These are phyloP conservation scores for Lysandra bellargus DNA, from an alignment of 2,888 invertebrate species.

Conservation along the genomic window DNA sequence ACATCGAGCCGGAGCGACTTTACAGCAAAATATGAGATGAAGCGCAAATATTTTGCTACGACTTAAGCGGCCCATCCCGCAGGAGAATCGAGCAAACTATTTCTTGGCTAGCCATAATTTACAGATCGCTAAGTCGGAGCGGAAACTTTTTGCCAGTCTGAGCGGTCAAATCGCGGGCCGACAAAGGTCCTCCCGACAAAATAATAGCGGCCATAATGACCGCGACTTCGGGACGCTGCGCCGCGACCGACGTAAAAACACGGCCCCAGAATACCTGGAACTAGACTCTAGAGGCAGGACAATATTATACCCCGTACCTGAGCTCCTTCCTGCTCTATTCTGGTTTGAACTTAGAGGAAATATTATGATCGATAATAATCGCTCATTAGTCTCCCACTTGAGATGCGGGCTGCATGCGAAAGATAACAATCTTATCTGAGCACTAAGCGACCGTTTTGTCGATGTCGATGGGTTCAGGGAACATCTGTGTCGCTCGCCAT, in stretches of 20 bases:
- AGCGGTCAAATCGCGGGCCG: background rate
- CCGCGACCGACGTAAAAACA: background rate
- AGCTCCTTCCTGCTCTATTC: background rate
- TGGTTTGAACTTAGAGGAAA: conserved; percentile 2
- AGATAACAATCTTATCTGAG: background rate
- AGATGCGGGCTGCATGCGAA: background rate
- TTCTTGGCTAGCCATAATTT: conserved; percentile 12
- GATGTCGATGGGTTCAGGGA: conserved; percentile 6
- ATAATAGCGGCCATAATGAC: conserved; percentile 10
- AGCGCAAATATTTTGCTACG: background rate
- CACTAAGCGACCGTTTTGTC: background rate
- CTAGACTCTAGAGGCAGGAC: background rate
- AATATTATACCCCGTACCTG: background rate
- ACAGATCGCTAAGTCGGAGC: background rate
- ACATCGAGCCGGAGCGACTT: background rate
- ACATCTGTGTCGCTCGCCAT: background rate
- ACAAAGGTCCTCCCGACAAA: conserved; percentile 11
- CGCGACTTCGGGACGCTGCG: background rate
- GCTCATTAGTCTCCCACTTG: background rate
- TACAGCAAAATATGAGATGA: too few species aligned
- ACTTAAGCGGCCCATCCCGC: background rate
- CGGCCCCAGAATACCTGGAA: background rate
- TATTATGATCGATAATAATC: background rate
- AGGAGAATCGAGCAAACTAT: background rate
- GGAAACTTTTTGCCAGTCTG: background rate